These are phyloP conservation scores for Timema podura DNA, from an alignment of 2,888 invertebrate genomes.

Conservation along the genomic window DNA sequence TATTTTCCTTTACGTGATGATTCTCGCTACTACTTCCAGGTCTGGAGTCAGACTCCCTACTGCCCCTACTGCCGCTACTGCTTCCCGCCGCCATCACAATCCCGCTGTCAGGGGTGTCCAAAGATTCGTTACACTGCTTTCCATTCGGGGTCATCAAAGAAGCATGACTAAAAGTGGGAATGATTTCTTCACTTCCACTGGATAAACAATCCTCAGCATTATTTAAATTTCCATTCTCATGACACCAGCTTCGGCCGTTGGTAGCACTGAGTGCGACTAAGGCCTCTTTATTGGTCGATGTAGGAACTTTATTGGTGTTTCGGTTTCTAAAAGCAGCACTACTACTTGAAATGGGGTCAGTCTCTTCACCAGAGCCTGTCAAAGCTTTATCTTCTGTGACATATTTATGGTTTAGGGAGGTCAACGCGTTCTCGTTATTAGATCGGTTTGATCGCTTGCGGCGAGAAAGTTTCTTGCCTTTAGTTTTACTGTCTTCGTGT, in stretches of 20 bases:
- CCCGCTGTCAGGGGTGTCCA: constrained; percentile 25
- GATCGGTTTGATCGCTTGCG: no score
- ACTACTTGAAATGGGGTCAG: no score
- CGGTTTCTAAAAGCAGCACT: no score
- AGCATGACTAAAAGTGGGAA: constrained; percentile 6
- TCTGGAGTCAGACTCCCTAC: neutral
- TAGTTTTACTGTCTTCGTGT: no score
- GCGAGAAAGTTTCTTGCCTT: no score
- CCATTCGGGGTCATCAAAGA: constrained; percentile 5
- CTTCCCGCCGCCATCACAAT: constrained; percentile 17
- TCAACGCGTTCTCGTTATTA: no score
- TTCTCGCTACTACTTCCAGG: constrained; percentile 17
- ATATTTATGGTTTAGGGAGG: no score
- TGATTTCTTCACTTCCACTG: constrained; percentile 4
- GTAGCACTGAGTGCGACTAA: neutral
- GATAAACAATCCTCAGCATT: constrained; percentile 8
- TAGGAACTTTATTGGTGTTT: constrained; percentile 11
- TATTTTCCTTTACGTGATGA: constrained; percentile 38
- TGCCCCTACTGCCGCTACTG: constrained; percentile 17
- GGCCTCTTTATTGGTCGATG: neutral
- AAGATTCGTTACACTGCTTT: constrained; percentile 1
- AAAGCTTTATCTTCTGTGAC: no score
- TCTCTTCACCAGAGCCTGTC: no score
- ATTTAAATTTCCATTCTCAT: neutral
- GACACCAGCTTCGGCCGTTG: neutral